Evolutionary conservation across 2,888 invertebrate genomes (phyloP).

Genomic region (Lasioglossum oenotherae): DNA sequence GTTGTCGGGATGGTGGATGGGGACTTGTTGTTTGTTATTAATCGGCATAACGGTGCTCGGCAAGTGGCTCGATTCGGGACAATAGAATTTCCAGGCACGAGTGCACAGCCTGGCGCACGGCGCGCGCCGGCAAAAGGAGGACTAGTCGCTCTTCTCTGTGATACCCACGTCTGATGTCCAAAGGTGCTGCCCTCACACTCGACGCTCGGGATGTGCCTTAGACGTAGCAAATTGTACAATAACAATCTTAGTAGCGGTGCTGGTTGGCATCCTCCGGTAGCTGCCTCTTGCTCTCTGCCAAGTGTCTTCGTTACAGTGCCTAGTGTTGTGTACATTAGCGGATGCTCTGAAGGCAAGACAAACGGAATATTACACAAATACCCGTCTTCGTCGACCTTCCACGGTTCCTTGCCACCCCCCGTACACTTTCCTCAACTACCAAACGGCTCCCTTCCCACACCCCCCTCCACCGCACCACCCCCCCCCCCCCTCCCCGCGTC

Average conservation of each 20-base stretch:
- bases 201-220: constrained; percentile 74
- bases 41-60: background rate
- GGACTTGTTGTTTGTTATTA: background rate
- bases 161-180: constrained; percentile 82
- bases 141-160: constrained; percentile 78
- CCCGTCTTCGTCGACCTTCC: constrained; percentile 71
- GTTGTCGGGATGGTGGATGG: rapidly evolving
- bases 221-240: constrained; percentile 84
- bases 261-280: constrained; percentile 70
- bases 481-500: constrained; percentile 14
- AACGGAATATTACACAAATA: constrained; percentile 85
- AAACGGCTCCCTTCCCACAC: constrained; percentile 37
- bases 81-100: constrained; percentile 78
- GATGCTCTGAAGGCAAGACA: constrained; percentile 84
- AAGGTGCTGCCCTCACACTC: constrained; percentile 83
- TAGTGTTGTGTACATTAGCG: constrained; percentile 84
- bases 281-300: constrained; percentile 62
- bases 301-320: constrained; percentile 68
- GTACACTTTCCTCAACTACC: constrained; percentile 60
- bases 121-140: constrained; percentile 61
- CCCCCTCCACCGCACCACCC: background rate
- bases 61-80: constrained; percentile 66
- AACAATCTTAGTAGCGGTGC: constrained; percentile 82
- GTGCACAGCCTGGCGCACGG: constrained; percentile 39
- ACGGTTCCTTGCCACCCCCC: constrained; percentile 54